Percentiles rank a stretch among this genome's conserved stretches.
These are phyloP conservation scores for Philopedon plagiatum DNA, from an alignment of 2,888 invertebrate genomes.

Conservation along the genomic window DNA sequence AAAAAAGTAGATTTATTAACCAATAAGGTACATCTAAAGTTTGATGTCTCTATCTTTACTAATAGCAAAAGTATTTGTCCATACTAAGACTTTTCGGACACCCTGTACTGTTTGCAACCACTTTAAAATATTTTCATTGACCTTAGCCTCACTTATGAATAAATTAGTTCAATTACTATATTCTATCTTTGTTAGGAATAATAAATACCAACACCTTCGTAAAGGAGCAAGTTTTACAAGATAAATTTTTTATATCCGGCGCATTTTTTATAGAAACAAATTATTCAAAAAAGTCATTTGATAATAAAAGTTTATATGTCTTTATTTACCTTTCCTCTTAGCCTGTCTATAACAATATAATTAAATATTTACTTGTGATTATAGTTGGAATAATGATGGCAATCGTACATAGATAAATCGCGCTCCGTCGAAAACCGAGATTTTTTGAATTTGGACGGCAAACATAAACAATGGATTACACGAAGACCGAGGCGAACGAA, in stretches of 20 bases:
- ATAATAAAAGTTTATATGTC: background rate
- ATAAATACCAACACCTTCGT: background rate
- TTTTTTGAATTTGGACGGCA: background rate
- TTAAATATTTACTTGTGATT: constrained; percentile 5
- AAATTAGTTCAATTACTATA: background rate
- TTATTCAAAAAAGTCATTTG: background rate
- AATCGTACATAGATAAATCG: background rate
- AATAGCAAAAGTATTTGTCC: too few relatives aligned
- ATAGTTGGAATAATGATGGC: background rate
- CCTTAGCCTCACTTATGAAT: too few relatives aligned
- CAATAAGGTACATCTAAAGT: too few relatives aligned
- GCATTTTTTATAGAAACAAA: background rate
- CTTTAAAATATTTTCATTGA: too few relatives aligned
- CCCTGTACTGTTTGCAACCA: too few relatives aligned
- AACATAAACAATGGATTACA: constrained; percentile 11
- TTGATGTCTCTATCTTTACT: too few relatives aligned
- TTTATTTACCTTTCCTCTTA: background rate
- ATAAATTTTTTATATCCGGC: background rate
- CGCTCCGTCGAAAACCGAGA: background rate
- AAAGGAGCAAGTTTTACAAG: background rate
- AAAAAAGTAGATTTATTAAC: too few relatives aligned
- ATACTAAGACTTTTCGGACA: too few relatives aligned
- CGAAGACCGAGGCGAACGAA: background rate
- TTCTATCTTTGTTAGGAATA: background rate
- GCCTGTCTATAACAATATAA: background rate